phyloP scores from a whole-genome alignment of 2,888 invertebrate genomes.

The Tetranychus piercei region DNA sequence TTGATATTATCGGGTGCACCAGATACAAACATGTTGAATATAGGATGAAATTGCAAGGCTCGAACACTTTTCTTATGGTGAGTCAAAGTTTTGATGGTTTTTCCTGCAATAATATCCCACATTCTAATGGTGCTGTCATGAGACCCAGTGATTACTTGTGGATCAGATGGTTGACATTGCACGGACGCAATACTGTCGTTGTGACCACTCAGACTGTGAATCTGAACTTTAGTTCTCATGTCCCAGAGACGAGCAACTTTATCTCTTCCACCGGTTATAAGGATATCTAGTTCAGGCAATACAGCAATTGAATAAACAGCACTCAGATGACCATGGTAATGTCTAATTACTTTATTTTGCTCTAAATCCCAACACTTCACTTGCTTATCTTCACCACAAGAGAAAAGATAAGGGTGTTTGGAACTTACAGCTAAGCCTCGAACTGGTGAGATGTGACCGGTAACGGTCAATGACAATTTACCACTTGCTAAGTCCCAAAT shows the following conservation, averaged over 20 bases:
- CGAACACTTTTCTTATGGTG: slow-evolving; percentile 85
- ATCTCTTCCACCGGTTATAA: slow-evolving; percentile 83
- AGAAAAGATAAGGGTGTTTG: slow-evolving; percentile 92
- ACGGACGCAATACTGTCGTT: slow-evolving; percentile 92
- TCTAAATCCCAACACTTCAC: slow-evolving; percentile 99
- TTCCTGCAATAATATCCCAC: slow-evolving; percentile 94
- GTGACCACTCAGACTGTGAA: slow-evolving; percentile 86
- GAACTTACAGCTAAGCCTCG: slow-evolving; percentile 80
- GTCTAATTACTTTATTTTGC: slow-evolving; percentile 85
- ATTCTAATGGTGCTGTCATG: slow-evolving; percentile 91
- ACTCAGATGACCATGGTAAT: slow-evolving; percentile 95
- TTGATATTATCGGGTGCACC: slow-evolving; percentile 97
- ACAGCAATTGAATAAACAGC: slow-evolving; percentile 81
- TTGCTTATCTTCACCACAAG: slow-evolving; percentile 95
- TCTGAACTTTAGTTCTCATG: slow-evolving; percentile 75
- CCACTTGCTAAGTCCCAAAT: slow-evolving; percentile 97
- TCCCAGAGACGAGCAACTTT: slow-evolving; percentile 56
- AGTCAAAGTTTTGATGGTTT: slow-evolving; percentile 77
- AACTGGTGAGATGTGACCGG: slow-evolving; percentile 95
- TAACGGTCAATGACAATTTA: slow-evolving; percentile 82
- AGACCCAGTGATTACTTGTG: slow-evolving; percentile 38
- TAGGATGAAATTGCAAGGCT: slow-evolving; percentile 41
- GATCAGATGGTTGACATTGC: slow-evolving; percentile 75
- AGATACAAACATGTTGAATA: slow-evolving; percentile 79
- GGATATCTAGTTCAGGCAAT: slow-evolving; percentile 81